phyloP scores from a whole-genome alignment of 2,113 vertebrate genomes.

The Sceloporus tristichus region DNA sequence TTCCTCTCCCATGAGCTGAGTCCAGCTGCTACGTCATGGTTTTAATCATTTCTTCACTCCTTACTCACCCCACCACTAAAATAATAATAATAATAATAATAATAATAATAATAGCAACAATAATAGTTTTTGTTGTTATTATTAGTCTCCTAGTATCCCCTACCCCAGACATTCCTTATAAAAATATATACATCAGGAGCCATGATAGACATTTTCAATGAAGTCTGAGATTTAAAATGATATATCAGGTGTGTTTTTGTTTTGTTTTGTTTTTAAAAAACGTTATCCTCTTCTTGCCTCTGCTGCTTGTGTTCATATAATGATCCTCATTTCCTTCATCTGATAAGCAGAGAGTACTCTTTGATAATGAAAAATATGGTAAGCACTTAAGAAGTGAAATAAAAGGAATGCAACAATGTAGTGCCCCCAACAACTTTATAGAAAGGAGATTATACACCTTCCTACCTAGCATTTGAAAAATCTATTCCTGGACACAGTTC shows the following conservation, averaged over 20 bases:
- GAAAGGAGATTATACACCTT: conserved; percentile 25
- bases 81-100: too few species aligned
- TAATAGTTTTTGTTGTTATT: too few species aligned
- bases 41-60: background rate
- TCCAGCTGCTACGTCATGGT: background rate
- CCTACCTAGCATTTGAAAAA: conserved; percentile 22
- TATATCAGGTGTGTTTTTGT: background rate
- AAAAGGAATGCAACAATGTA: conserved; percentile 29
- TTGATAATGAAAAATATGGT: conserved; percentile 38
- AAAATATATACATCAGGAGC: conserved; percentile 30
- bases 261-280: background rate
- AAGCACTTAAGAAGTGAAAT: conserved; percentile 10
- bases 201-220: conserved; percentile 12
- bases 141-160: conserved; percentile 12
- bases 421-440: conserved; percentile 20
- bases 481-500: conserved; percentile 20
- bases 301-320: conserved; percentile 33
- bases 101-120: too few species aligned
- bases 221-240: background rate
- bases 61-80: too few species aligned
- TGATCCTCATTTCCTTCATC: background rate
- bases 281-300: background rate
- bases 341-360: conserved; percentile 16
- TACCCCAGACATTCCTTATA: conserved; percentile 23
- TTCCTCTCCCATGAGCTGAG: too few species aligned